Evolutionary conservation across 2,797 vertebrate species (phyloP), one percentile per base, ranked within the genome.

Genomic region (Periophthalmus magnuspinnatus): DNA sequence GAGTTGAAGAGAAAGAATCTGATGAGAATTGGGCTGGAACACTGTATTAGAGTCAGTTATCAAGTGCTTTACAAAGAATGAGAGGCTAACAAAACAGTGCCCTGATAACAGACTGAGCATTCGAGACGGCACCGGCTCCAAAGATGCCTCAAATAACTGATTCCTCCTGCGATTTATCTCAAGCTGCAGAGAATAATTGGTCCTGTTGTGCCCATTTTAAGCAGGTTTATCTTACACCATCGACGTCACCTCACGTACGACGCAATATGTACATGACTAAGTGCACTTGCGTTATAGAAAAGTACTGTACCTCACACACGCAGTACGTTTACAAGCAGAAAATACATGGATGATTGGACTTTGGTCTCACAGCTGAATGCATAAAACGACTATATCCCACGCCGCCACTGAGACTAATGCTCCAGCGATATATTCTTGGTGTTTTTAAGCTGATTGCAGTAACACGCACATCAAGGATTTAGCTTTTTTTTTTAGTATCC

Each of bases 81-180:
- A 71, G 47, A 24, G 65, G 71, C 70, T 81, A 82, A 82, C 68
- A 75, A 81, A 61, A 74, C 71, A n/a, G 70, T 58, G 36, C 24
- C 75, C 69, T 77, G 81, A 79, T 83, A 75, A 66, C 70, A 71
- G 65, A 52, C 21, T 22, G 74, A 74, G 62, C 6, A 21, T 75
- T 76, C 59, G 59, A 65, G 33, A 67, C 55, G 22, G 11, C 58
- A 72, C 54, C 69, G 72, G 71, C 56, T 77, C 63, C 17, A 66
- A 79, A 69, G 72, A 74, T 69, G 58, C 58, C 33, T 41, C 41
- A 60, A 77, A 70, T 78, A 79, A 71, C 58, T 33, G 66, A 48
- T 69, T 75, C 82, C 81, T 66, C 68, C 77, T 85, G 76, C 77
- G 77, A 73, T 84, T 83, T 86, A 67, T 79, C 67, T 73, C 61